phyloP scores from a whole-genome alignment of 92 coral and sea anemone genomes.

The Epizoanthus ramosus region DNA sequence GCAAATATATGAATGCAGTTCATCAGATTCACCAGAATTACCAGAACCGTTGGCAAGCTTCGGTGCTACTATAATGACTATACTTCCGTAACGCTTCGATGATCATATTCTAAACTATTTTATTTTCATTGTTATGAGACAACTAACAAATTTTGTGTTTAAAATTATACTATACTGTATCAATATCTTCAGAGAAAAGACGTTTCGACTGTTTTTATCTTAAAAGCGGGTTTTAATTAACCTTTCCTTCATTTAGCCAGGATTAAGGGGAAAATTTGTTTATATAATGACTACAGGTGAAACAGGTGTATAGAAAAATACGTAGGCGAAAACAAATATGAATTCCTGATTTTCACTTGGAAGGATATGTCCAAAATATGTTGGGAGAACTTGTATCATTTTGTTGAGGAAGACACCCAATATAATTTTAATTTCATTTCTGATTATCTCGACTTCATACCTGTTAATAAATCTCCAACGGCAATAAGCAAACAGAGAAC shows the following conservation, averaged over 20 bases:
- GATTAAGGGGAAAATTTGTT: background rate
- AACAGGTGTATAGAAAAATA: background rate
- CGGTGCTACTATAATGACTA: too few relatives aligned
- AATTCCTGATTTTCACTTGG: background rate
- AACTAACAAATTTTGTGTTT: background rate
- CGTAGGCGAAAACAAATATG: background rate
- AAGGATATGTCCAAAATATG: background rate
- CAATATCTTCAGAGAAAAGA: background rate
- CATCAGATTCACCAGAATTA: background rate
- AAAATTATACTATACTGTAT: background rate
- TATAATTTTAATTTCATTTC: too few relatives aligned
- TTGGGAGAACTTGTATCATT: background rate
- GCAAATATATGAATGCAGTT: too few relatives aligned
- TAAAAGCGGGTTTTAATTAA: background rate
- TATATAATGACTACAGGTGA: constrained; percentile 22
- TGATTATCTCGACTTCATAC: too few relatives aligned
- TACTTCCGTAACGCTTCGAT: background rate
- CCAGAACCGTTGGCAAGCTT: background rate
- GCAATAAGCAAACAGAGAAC: too few relatives aligned
- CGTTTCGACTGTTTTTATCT: background rate
- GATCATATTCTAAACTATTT: background rate
- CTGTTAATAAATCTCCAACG: too few relatives aligned
- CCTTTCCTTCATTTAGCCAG: background rate
- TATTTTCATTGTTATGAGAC: too few relatives aligned
- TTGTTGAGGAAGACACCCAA: too few relatives aligned